Conservation (phyloP, 2,888 invertebrate genomes). For the Lasioglossum marginatum region DNA sequence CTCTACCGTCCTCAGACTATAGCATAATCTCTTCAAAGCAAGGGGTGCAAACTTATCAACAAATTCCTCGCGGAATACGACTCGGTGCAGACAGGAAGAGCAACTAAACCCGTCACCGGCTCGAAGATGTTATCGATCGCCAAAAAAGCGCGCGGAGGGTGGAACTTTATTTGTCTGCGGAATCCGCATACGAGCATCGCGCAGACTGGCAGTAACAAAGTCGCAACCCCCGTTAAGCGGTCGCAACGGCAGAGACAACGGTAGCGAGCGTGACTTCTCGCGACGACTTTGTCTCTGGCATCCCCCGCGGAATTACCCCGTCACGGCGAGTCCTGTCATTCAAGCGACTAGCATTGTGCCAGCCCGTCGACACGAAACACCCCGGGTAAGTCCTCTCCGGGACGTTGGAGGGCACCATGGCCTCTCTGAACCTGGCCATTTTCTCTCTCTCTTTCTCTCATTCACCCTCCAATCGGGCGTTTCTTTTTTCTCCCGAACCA, state of each 20-base stretch:
- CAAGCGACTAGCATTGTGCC: constrained; percentile 53
- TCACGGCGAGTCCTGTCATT: constrained; percentile 36
- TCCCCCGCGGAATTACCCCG: constrained; percentile 40
- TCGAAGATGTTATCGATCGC: background rate
- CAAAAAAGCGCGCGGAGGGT: background rate
- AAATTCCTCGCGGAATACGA: background rate
- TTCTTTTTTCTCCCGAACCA: constrained; percentile 16
- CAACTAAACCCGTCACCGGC: background rate
- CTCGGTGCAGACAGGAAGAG: too few relatives aligned
- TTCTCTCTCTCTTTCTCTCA: constrained; percentile 4
- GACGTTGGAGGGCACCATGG: constrained; percentile 68
- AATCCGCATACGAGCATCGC: background rate
- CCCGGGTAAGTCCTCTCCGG: constrained; percentile 9
- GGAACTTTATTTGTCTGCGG: background rate
- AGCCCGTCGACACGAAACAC: constrained; percentile 42
- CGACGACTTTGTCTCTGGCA: constrained; percentile 46
- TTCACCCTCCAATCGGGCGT: background rate
- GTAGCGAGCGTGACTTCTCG: constrained; percentile 36
- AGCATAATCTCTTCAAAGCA: background rate
- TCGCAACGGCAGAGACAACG: constrained; percentile 3
- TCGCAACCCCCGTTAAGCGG: background rate
- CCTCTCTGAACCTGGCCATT: constrained; percentile 12
- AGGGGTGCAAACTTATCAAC: background rate
- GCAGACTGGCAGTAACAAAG: background rate
- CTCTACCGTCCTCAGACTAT: background rate